phyloP scores from a whole-genome alignment of 2,888 invertebrate species.

The Hydrotaea diabolus region DNA sequence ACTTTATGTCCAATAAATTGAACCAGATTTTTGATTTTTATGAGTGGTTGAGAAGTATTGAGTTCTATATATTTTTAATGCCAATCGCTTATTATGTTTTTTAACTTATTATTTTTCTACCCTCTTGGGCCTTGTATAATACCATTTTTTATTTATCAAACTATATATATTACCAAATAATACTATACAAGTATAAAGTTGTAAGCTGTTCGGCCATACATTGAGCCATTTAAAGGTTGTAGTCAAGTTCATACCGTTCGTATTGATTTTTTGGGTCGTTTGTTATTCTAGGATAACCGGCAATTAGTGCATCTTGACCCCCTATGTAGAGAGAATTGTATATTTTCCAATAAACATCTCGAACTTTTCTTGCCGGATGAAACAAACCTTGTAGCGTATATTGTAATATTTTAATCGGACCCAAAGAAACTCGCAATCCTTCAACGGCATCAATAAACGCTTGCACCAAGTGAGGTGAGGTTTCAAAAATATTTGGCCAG shows the following conservation, averaged over 20 bases:
- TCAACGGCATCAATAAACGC: conserved; percentile 99
- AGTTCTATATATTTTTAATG: too few species aligned
- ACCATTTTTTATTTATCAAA: too few species aligned
- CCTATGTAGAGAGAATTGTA: conserved; percentile 99
- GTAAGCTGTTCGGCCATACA: too few species aligned
- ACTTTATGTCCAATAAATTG: too few species aligned
- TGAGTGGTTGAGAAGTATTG: too few species aligned
- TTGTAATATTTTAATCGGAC: conserved; percentile 97
- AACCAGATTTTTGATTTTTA: too few species aligned
- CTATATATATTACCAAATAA: too few species aligned
- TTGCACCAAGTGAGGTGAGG: conserved; percentile 99
- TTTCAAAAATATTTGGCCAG: conserved; percentile 99
- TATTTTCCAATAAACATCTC: conserved; percentile 99
- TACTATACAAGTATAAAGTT: too few species aligned
- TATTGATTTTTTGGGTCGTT: conserved; percentile 98
- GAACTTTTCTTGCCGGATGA: conserved; percentile 99
- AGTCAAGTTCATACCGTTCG: conserved; percentile 95
- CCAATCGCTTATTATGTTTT: too few species aligned
- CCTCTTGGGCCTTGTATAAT: too few species aligned
- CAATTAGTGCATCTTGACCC: conserved; percentile 98
- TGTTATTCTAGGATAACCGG: conserved; percentile 97
- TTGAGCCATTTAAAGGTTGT: conserved; percentile 84
- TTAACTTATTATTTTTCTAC: too few species aligned
- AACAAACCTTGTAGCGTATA: conserved; percentile 98
- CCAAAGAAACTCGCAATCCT: conserved; percentile 97